A percentile compares a stretch with the other conserved stretches of the same genome.
Evolutionary conservation across 2,888 invertebrate genomes (phyloP).

Genomic region (Azorinus chamasolen): DNA sequence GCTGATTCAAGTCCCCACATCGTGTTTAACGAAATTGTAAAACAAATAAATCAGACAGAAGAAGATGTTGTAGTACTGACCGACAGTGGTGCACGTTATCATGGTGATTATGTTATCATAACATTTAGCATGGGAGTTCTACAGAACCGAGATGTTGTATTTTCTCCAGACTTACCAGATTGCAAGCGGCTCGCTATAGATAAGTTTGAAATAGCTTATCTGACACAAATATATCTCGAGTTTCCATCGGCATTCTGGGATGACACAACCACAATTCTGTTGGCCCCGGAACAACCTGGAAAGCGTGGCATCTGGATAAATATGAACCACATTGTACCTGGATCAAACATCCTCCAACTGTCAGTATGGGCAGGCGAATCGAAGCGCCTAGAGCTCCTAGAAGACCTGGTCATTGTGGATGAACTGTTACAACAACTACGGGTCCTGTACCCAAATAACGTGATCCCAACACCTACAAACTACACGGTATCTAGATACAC

Average conservation of each 20-base stretch:
- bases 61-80: constrained; percentile 38
- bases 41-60: constrained; percentile 25
- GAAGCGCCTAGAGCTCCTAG: constrained; percentile 26
- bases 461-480: constrained; percentile 5
- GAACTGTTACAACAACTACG: constrained; percentile 36
- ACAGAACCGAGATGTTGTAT: constrained; percentile 41
- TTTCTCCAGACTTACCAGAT: constrained; percentile 46
- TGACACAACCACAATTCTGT: constrained; percentile 34
- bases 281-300: constrained; percentile 29
- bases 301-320: constrained; percentile 45
- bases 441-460: constrained; percentile 21
- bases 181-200: constrained; percentile 49
- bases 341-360: constrained; percentile 49
- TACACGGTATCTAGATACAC: constrained; percentile 30
- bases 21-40: constrained; percentile 38
- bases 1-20: constrained; percentile 10
- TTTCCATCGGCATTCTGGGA: constrained; percentile 55
- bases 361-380: constrained; percentile 39
- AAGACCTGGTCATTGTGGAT: constrained; percentile 21
- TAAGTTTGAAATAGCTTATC: constrained; percentile 27
- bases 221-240: constrained; percentile 49
- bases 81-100: constrained; percentile 21
- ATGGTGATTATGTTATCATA: constrained; percentile 51
- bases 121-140: constrained; percentile 65
- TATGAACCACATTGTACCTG: constrained; percentile 38